Evolutionary conservation across 1,140 invertebrate genomes (phyloP).

Genomic region (Idris sp.): DNA sequence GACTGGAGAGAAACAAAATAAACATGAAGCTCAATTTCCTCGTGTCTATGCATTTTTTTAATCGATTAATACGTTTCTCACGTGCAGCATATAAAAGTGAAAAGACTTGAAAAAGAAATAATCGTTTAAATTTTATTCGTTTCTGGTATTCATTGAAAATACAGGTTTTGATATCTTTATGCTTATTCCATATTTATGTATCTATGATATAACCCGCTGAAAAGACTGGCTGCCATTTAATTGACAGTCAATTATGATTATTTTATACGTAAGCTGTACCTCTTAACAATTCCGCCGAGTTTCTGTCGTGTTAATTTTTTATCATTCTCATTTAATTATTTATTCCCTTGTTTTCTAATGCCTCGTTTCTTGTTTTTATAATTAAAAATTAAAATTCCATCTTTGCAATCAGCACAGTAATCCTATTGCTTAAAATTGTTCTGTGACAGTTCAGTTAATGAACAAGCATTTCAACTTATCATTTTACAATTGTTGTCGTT

Average conservation of each 20-base stretch:
- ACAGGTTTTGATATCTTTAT: slow-evolving; percentile 43
- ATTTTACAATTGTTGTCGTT: too few relatives aligned
- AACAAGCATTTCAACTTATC: too few relatives aligned
- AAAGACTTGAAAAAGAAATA: not conserved
- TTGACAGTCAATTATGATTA: slow-evolving; percentile 39
- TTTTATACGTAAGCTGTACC: slow-evolving; percentile 17
- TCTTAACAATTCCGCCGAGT: not conserved
- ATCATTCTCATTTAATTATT: not conserved
- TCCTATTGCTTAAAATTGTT: too few relatives aligned
- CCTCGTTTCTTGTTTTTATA: too few relatives aligned
- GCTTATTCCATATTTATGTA: slow-evolving; percentile 30
- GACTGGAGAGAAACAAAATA: too few relatives aligned
- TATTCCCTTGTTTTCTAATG: too few relatives aligned
- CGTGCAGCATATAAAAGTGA: not conserved
- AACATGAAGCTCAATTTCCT: too few relatives aligned
- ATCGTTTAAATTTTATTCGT: slow-evolving; percentile 10
- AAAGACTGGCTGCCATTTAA: slow-evolving; percentile 26
- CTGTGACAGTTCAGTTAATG: too few relatives aligned
- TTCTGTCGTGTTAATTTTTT: slow-evolving; percentile 6
- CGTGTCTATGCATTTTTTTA: not conserved
- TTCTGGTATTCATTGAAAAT: slow-evolving; percentile 28
- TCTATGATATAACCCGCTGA: slow-evolving; percentile 21
- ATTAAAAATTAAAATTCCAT: too few relatives aligned
- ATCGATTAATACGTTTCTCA: slow-evolving; percentile 18
- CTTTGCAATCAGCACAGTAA: too few relatives aligned